Evolutionary conservation across 2,888 invertebrate species (phyloP), one percentile per base, ranked within the genome.

Genomic region (Flabesymbios commensalis): DNA sequence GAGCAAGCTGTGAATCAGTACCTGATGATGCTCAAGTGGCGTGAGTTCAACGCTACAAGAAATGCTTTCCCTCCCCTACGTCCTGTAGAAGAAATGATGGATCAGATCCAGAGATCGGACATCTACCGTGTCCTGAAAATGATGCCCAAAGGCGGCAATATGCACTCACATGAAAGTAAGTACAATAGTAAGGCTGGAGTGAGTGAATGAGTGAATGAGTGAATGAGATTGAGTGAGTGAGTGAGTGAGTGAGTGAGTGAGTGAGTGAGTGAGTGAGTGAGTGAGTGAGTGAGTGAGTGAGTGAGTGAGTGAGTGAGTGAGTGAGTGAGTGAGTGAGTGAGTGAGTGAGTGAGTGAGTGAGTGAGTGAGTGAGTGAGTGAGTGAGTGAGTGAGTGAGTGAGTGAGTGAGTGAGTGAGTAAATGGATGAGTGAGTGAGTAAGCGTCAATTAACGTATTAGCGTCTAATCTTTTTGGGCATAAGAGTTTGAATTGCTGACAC

Each of bases 161-260:
- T 71, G 59, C 71, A 71, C 49, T 58, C 61, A 19, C 71, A 71
- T 41, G 71, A 71, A 54, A 65, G 71, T 71, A 36, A 2, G 32
- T 19, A 17, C 10, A 17, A 41, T 24, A 53, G 10, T 24, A 36
- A 14, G 41, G n/a, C 41, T 5, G 22, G 24, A 55, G 45, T 22
- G 7, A 42, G 39, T 55, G 7, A 43, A 7, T 55, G 14, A 43
- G 5, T 55, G 4, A 26, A n/a, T 26, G 3, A 17, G 24, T 22
- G 7, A 17, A 41, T 24, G 39, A 14, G 5, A 36, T 36, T 55
- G n/a, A 55, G n/a, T 47, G 24, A 55, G 45, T 22, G 7, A 42
- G 39, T 55, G 7, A 43, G 7, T 55, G 14, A 43, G 5, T 55
- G 4, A 26, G 10, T 22, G 19, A 17, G 33, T 10, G 5, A 7